A percentile compares a stretch with the other conserved stretches of the same genome.
Conservation (phyloP, 1,140 invertebrate species). For the Orius insidiosus region DNA sequence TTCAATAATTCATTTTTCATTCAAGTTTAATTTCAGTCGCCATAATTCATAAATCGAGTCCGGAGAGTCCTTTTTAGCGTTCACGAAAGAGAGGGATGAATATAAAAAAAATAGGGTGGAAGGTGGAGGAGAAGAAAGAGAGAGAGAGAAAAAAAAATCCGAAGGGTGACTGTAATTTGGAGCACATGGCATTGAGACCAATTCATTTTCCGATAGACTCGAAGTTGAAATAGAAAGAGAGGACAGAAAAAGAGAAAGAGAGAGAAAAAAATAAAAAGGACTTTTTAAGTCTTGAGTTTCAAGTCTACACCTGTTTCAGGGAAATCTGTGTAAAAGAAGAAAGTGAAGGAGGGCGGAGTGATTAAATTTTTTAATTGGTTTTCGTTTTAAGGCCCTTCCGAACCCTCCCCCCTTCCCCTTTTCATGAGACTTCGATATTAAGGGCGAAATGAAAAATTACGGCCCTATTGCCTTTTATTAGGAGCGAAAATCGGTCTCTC, state of each 20-base stretch:
- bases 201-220: slow-evolving; percentile 12
- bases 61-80: neutral
- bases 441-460: no score
- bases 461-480: no score
- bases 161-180: slow-evolving; percentile 8
- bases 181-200: slow-evolving; percentile 12
- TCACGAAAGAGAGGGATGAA: neutral
- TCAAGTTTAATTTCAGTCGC: slow-evolving; percentile 18
- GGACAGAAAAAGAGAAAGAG: neutral
- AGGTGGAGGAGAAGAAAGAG: neutral
- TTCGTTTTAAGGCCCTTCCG: no score
- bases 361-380: no score
- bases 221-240: slow-evolving; percentile 7
- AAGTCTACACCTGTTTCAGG: no score
- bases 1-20: slow-evolving; percentile 20
- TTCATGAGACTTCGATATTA: no score
- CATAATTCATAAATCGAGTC: slow-evolving; percentile 18
- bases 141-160: neutral
- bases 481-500: no score
- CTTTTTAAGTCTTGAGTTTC: no score
- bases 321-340: no score
- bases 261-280: no score
- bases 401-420: no score
- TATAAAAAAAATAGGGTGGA: neutral
- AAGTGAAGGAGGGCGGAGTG: no score